Evolutionary conservation across 2,888 invertebrate species (phyloP), one percentile per base, ranked within the genome.

Genomic region (Dolichomitus sp.): DNA sequence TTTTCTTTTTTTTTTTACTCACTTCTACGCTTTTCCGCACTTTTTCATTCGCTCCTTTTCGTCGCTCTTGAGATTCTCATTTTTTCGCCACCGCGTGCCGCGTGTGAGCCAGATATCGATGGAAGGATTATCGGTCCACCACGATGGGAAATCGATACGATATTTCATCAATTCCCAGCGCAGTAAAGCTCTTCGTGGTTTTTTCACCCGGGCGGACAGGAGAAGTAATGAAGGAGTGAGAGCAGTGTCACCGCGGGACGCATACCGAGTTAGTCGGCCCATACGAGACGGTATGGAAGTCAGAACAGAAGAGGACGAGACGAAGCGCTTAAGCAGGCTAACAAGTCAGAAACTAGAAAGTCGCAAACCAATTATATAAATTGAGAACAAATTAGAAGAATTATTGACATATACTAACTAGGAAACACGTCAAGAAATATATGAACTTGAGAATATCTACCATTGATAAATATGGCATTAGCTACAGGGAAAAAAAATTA

Each of bases 131-230:
- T 84, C 80, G 84, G 78, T 76, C 73, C 73, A 50, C 73, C 84
- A 75, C 82, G 87, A 90, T 91, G 89, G 89, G 85, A 91, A 91
- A 91, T 91, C 91, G 91, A 91, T 90, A 87, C 88, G 84, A 89
- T 89, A 89, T 90, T 91, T 89, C 89, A 89, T 91, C 89, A 89
- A 88, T 89, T 91, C 85, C 69, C 86, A 87, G 87, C 65, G 50
- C 59, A 68, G 48, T 14, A 48, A 23, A 70, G 74, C 52, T 37
- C 45, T 57, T 50, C 61, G 42, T 45, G 19, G 42, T 45, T 70
- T 68, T 59, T 45, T 30, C 33, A 30, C 23, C 54, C 69, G 30
- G 54, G 45, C 73, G 30, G 52, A 30, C 7, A 61, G 65, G 2
- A 17, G 27, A 40, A 17, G 30, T 30, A 69, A 52, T n/a, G 27